Base-by-base conservation (phyloP, 2,113 vertebrate genomes). In the Otis tarda region DNA sequence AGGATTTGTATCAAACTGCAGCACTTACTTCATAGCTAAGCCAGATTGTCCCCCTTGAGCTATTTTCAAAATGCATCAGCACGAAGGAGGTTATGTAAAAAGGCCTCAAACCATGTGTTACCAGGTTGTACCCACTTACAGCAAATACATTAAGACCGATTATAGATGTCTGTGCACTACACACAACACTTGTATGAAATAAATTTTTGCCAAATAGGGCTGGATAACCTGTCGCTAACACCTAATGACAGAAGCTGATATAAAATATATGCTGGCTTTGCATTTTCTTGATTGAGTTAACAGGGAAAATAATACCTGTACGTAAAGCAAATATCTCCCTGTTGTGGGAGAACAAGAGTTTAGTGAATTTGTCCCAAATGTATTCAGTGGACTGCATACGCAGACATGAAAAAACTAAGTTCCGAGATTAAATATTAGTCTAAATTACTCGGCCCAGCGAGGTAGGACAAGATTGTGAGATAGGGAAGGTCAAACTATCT, bases 41-140 rank as follows among this genome's bases (percentile, higher is more conserved):
- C 90, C 86, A 96, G 96, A 97, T 96, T 97, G 93, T 89, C 39
- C 55, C 63, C 94, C 95, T 87, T 50, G 78, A 96, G 92, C 93
- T 96, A 85, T 91, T 97, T 97, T 97, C 71, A 95, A 95, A 98
- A 96, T 89, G 37, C 90, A 97, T 96, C 97, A 92, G 85, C 89
- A 94, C 97, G 90, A 73, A 90, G 80, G 50, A 94, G 59, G 70
- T 96, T 97, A 88, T 93, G 81, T 93, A 95, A 91, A 95, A 97
- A 91, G 89, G 84, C 93, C 95, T 87, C 69, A 92, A 96, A 96
- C 92, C 93, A 53, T 92, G 95, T 94, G 92, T 94, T 96, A 90
- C 60, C 89, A 93, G 84, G 92, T 89, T 97, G 90, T 93, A 85
- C 70, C 75, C 81, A 85, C 78, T 86, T 81, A 52, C 92, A 88